These are phyloP conservation scores for Pyrocephalus nanus DNA, from an alignment of 2,797 vertebrate species.

Conservation along the genomic window DNA sequence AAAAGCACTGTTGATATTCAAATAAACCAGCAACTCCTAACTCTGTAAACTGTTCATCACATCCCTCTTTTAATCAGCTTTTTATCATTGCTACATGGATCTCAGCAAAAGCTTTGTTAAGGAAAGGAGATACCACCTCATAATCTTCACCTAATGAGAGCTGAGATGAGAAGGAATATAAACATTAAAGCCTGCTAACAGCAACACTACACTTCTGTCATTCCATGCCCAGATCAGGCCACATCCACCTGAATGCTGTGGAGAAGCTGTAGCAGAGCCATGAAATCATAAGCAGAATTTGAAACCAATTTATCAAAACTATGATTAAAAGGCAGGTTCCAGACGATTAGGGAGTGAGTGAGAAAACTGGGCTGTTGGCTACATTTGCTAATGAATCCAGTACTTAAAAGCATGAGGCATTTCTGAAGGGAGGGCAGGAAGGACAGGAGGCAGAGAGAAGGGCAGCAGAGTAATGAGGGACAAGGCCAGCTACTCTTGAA, in stretches of 20 bases:
- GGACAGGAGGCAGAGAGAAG: constrained; percentile 67
- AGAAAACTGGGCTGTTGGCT: constrained; percentile 58
- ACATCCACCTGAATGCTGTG: not conserved
- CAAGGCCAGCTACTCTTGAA: constrained; percentile 57
- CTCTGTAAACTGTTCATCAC: not conserved
- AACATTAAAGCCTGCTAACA: constrained; percentile 36
- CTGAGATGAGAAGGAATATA: not conserved
- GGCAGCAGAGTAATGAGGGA: constrained; percentile 67
- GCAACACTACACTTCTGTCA: not conserved
- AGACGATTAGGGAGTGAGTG: constrained; percentile 39
- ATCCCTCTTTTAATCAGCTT: not conserved
- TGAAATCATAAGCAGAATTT: constrained; percentile 23
- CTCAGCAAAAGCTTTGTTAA: not conserved
- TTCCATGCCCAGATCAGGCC: constrained; percentile 28
- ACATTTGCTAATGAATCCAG: constrained; percentile 84
- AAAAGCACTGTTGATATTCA: not conserved
- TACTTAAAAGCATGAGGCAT: constrained; percentile 77
- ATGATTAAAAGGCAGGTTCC: constrained; percentile 65
- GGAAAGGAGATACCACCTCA: not conserved
- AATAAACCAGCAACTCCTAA: not conserved
- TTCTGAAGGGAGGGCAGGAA: constrained; percentile 79
- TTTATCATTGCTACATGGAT: not conserved
- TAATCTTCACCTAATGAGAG: not conserved
- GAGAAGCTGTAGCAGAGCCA: constrained; percentile 43
- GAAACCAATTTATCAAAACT: constrained; percentile 57